phyloP scores from a whole-genome alignment of 2,888 invertebrate genomes.

The Phasia obesa region DNA sequence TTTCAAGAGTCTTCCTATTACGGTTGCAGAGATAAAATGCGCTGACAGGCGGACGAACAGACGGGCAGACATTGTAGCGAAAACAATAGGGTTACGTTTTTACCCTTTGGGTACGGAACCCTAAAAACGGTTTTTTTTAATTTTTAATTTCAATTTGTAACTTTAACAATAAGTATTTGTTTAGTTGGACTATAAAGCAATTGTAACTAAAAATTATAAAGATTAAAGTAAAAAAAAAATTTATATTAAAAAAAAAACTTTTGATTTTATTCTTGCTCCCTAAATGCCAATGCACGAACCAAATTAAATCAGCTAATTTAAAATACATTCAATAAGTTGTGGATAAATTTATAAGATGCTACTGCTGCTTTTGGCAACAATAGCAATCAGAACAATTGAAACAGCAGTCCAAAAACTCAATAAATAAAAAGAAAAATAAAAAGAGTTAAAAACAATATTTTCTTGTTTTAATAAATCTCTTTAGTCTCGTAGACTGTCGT shows the following conservation, averaged over 20 bases:
- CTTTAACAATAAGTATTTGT: no score
- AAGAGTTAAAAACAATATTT: constrained; percentile 22
- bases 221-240: no score
- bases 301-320: constrained; percentile 40
- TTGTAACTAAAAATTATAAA: no score
- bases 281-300: background rate
- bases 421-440: background rate
- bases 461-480: constrained; percentile 62
- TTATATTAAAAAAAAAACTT: background rate
- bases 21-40: no score
- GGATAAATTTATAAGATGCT: constrained; percentile 33
- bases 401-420: background rate
- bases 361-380: constrained; percentile 16
- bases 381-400: constrained; percentile 3
- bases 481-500: constrained; percentile 14
- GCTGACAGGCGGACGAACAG: no score
- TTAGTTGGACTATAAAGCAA: no score
- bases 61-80: no score
- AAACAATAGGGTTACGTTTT: no score
- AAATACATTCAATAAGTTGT: constrained; percentile 49
- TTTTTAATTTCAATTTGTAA: no score
- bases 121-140: no score
- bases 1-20: no score
- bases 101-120: no score
- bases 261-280: background rate